Evolutionary conservation across 2,113 vertebrate species (phyloP), one percentile per base, ranked within the genome.

Genomic region (Bolborhynchus lineola): DNA sequence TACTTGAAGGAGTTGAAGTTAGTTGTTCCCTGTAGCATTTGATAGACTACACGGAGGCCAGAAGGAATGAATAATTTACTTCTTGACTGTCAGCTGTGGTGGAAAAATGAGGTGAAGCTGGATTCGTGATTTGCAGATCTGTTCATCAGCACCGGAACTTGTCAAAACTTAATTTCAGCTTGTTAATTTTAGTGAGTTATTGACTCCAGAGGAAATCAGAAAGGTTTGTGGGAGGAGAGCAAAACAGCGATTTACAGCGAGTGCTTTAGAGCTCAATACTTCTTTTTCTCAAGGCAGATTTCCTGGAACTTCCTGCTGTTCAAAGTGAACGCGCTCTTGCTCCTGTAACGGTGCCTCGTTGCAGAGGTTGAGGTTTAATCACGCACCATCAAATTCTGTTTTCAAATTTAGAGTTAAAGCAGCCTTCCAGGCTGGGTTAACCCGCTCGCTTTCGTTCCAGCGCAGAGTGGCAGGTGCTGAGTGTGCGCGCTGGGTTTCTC

Each of bases 161-260:
- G 96, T 97, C 97, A 96, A 95, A 97, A 96, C 92, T 93, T 94
- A 83, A 95, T 96, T 97, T 96, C 68, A 50, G 74, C 86, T 87
- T 93, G 84, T 97, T 97, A 95, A 94, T 97, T 96, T 97, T 93
- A 97, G 93, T 91, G 93, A 94, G 72, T 81, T 95, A 81, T 90
- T 87, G 93, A 96, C 81, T 96, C 78, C 67, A 95, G 95, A 94
- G 95, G 93, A 95, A 97, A 97, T 94, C 75, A 81, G 74, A 72
- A 95, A 84, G 95, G 86, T 95, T 91, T 94, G 85, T 88, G 57
- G 68, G 90, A 90, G 70, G 72, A 85, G 90, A 89, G 76, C 63
- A 96, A 94, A 96, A 79, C 7, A 3, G 92, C 94, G 31, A 82
- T 96, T 96, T 90, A 93, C 75, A 67, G 69, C 6, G 19, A 82